Evolutionary conservation across 1,140 invertebrate genomes (phyloP), one percentile per base, ranked within the genome.

Genomic region (Tenebrio molitor): DNA sequence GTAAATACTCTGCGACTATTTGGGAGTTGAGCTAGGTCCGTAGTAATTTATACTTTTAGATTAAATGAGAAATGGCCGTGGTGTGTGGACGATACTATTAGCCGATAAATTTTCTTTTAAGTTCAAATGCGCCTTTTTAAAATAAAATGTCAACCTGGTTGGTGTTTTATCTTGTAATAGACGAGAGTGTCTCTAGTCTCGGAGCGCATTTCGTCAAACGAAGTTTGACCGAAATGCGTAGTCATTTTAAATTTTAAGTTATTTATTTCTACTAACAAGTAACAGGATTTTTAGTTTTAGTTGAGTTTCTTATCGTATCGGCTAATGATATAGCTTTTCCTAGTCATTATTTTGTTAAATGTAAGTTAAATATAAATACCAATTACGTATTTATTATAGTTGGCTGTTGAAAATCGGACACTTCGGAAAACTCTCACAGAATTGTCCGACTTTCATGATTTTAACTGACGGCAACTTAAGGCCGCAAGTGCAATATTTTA

Each of bases 141-240:
- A 19, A 15, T 42, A 25, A 44, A 44, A 44, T 34, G 36, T 67
- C 21, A 29, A 29, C 3, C 8, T 8, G 8, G 64, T 53, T 39
- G 58, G 17, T 58, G 34, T 75, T 63, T 63, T 68, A 63, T 69
- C 17, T 46, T 36, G 23, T 34, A 71, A 72, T 65, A 75, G 77
- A 78, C 74, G 76, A 76, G 80, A 81, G 80, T 81, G 80, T 72
- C 75, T 75, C 80, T 80, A 80, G 79, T 80, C 79, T 69, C 71
- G 67, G 69, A 72, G 42, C 64, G 69, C 62, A 50, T 64, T 62
- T 39, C 64, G 39, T 2, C 62, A 12, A 64, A 72, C 53, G 7
- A 14, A 63, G 66, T 70, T 67, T 69, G 15, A n/a, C 5, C 10
- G 62, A 53, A 41, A 69, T 62, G 50, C 73, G 71, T 72, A 76